These are phyloP conservation scores for Rhinophrynus dorsalis DNA, from an alignment of 2,797 vertebrate genomes.

Conservation along the genomic window DNA sequence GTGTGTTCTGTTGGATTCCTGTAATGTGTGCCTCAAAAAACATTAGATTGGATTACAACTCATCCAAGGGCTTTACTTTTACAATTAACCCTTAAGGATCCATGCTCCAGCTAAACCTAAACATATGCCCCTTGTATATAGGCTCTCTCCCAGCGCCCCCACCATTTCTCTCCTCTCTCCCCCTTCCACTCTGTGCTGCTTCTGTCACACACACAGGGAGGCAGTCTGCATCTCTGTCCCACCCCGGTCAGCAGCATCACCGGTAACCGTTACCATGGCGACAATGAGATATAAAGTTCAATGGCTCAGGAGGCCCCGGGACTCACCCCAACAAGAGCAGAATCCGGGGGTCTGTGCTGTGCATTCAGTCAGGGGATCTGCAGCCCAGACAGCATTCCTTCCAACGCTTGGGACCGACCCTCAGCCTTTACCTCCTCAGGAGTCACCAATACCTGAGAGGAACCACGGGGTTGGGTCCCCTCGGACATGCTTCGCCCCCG, in stretches of 20 bases:
- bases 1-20: too few relatives aligned
- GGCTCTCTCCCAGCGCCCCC: neutral
- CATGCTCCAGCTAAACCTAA: too few relatives aligned
- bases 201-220: neutral
- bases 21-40: too few relatives aligned
- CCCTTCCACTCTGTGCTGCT: neutral
- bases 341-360: neutral
- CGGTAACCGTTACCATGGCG: conserved; percentile 24
- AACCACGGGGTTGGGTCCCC: too few relatives aligned
- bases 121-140: too few relatives aligned
- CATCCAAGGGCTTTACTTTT: too few relatives aligned
- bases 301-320: neutral
- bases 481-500: conserved; percentile 82
- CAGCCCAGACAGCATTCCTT: neutral
- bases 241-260: conserved; percentile 16
- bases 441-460: neutral
- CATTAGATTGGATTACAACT: too few relatives aligned
- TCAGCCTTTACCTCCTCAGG: neutral
- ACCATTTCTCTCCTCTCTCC: neutral
- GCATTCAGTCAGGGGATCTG: too few relatives aligned
- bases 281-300: conserved; percentile 1
- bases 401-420: too few relatives aligned
- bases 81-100: too few relatives aligned
- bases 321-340: conserved; percentile 6
- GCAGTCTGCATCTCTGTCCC: neutral